phyloP scores from a whole-genome alignment of 2,888 invertebrate species.

The Pheosia tremula region DNA sequence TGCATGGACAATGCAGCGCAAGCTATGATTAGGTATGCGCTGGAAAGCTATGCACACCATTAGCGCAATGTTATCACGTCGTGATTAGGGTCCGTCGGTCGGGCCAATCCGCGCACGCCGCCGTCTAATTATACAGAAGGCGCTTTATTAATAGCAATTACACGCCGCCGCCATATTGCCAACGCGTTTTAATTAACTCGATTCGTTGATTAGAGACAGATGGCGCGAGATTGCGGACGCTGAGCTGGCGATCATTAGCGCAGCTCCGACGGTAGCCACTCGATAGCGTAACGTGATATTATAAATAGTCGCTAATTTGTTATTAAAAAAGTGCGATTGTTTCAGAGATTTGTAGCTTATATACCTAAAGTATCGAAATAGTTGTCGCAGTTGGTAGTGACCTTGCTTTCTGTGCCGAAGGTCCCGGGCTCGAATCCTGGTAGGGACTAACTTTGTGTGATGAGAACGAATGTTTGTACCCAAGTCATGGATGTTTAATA shows the following conservation, averaged over 20 bases:
- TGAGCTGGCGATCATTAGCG: conserved; percentile 68
- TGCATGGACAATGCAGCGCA: conserved; percentile 30
- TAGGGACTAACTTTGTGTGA: too few species aligned
- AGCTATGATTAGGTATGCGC: conserved; percentile 56
- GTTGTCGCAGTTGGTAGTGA: too few species aligned
- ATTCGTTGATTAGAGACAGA: conserved; percentile 83
- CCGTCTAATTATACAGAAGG: conserved; percentile 82
- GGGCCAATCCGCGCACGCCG: conserved; percentile 74
- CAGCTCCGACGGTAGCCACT: conserved; percentile 53
- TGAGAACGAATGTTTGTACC: too few species aligned
- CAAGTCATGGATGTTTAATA: too few species aligned
- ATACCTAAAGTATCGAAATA: too few species aligned
- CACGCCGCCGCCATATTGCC: conserved; percentile 81
- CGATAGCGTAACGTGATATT: conserved; percentile 25
- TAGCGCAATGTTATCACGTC: conserved; percentile 81
- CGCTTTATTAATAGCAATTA: conserved; percentile 84
- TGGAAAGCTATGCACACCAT: conserved; percentile 65
- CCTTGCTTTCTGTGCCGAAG: too few species aligned
- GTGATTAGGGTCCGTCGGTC: conserved; percentile 75
- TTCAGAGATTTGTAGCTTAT: conserved; percentile 6
- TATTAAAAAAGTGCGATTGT: conserved; percentile 22
- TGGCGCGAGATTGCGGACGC: conserved; percentile 77
- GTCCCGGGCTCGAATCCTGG: too few species aligned
- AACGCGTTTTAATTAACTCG: conserved; percentile 82
- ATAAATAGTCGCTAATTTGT: conserved; percentile 34